Conservation (phyloP, 2,797 vertebrate genomes). For the Etheostoma nigrum region DNA sequence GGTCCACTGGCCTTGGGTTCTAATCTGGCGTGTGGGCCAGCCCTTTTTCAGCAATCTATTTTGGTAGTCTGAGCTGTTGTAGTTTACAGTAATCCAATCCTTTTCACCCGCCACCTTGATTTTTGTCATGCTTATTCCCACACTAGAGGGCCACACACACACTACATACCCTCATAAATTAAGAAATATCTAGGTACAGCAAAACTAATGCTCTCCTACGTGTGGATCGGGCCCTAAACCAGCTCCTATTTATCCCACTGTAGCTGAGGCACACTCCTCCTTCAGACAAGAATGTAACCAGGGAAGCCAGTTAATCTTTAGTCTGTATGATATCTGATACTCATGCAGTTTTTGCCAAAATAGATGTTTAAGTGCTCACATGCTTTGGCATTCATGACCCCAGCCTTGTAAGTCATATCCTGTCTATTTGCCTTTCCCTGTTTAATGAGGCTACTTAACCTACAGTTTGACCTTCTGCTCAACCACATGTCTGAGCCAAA, state of each 20-base stretch:
- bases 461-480: slow-evolving; percentile 67
- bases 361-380: slow-evolving; percentile 56
- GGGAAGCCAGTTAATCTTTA: slow-evolving; percentile 9
- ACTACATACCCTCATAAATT: slow-evolving; percentile 22
- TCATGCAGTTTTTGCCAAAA: slow-evolving; percentile 51
- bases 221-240: background rate
- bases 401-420: slow-evolving; percentile 40
- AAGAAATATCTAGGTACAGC: slow-evolving; percentile 21
- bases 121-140: slow-evolving; percentile 66
- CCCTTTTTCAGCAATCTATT: slow-evolving; percentile 70
- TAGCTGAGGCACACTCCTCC: background rate
- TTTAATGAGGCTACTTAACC: slow-evolving; percentile 72
- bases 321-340: slow-evolving; percentile 47
- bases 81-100: slow-evolving; percentile 83
- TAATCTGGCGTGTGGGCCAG: slow-evolving; percentile 66
- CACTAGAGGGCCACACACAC: slow-evolving; percentile 13
- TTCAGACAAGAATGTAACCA: slow-evolving; percentile 17
- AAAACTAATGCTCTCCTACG: background rate
- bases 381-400: slow-evolving; percentile 50
- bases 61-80: slow-evolving; percentile 78
- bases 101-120: slow-evolving; percentile 65
- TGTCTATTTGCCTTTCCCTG: slow-evolving; percentile 40
- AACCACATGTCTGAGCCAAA: slow-evolving; percentile 73
- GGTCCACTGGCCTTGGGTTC: slow-evolving; percentile 60
- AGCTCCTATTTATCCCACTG: slow-evolving; percentile 11